Evolutionary conservation across 2,888 invertebrate species (phyloP).

Genomic region (Caenorhabditis becei): DNA sequence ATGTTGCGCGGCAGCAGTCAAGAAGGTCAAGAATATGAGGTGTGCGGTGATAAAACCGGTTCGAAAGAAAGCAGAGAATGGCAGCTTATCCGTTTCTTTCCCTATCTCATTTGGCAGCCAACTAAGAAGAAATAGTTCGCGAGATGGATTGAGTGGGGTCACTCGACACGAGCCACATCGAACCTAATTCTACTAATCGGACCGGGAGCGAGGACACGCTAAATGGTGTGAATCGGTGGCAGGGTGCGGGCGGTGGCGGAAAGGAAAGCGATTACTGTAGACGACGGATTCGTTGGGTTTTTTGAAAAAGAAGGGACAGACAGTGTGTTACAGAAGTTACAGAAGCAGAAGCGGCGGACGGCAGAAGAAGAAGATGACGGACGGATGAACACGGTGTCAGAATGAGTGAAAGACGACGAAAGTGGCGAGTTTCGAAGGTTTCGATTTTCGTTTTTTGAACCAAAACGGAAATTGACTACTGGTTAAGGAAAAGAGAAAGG

Average conservation of each 20-base stretch:
- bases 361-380: conserved; percentile 19
- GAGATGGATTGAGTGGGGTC: conserved; percentile 11
- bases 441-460: conserved; percentile 3
- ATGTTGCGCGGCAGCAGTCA: conserved; percentile 40
- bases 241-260: conserved; percentile 18
- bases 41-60: conserved; percentile 54
- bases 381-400: conserved; percentile 57
- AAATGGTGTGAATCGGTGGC: conserved; percentile 60
- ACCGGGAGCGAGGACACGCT: conserved; percentile 56
- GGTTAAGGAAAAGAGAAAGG: conserved; percentile 30
- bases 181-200: conserved; percentile 60
- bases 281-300: conserved; percentile 17
- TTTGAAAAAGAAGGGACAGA: conserved; percentile 19
- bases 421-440: conserved; percentile 19
- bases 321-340: background rate
- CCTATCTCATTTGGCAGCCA: background rate
- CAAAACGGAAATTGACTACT: conserved; percentile 49
- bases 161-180: conserved; percentile 13
- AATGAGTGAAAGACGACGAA: conserved; percentile 46
- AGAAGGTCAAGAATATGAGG: conserved; percentile 58
- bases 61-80: conserved; percentile 12
- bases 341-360: background rate
- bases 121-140: background rate
- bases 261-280: conserved; percentile 44
- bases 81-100: conserved; percentile 30